Base-by-base conservation (phyloP, 53 echinoderm and acorn worm species). In the Apostichopus leukothele region DNA sequence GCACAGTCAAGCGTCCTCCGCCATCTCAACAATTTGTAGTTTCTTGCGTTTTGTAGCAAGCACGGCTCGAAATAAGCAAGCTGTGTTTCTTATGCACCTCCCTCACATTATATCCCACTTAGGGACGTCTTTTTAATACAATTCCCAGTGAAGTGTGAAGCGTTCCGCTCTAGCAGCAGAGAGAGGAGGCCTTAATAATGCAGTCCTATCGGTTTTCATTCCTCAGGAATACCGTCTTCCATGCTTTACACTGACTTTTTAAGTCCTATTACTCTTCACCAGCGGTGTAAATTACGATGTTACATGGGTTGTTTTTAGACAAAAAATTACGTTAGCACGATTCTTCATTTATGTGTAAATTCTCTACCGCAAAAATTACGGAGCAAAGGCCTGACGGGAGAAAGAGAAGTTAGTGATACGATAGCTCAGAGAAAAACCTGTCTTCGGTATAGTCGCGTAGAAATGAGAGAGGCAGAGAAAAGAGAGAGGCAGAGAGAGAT, bases 201-300 rank as follows among this genome's bases (percentile, higher is more conserved):
- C 86, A 51, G 67, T 71, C 71, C 66, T 66, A 86, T 86, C 86
- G 61, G 67, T 86, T 86, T 86, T 67, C 86, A 86, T 50, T 86
- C 86, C 86, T 61, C 6, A 51, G 71, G 86, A 26, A 86, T 50
- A 51, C 22, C 61, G 86, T 86, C 86, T 86, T 67, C 50, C 71
- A 57, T 86, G 25, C 52, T 71, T 39, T 27, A 10, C 21, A 51
- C 86, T 81, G 86, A 67, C 86, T 86, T 86, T 66, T 86, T 26
- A 86, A 86, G 71, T 81, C 86, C 86, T 86, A 86, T 86, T 86
- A 86, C 71, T 86, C 26, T 71, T 23, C 51, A 71, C 67, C 18
- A 67, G 86, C 81, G 81, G 81, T 86, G 86, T 86, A 86, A 86
- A 86, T 86, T 86, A 86, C 86, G 86, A 86, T 86, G 86, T 86